Percentiles rank a stretch among this genome's conserved stretches.
These are phyloP conservation scores for Drosophila koepferae DNA, from an alignment of 2,888 invertebrate genomes.

Conservation along the genomic window DNA sequence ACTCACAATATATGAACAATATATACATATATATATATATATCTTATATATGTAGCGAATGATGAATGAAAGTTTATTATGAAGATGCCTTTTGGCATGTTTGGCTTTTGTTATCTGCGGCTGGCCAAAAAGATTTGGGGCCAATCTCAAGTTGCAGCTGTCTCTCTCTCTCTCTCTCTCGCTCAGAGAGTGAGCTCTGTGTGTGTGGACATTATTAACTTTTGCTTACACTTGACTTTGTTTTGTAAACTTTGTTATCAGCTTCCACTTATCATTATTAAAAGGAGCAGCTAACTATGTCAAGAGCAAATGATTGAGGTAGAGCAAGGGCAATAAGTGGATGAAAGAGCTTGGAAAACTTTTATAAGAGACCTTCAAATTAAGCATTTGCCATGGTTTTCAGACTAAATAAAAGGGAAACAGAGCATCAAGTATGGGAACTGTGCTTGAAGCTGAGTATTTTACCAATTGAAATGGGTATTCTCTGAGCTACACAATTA, in stretches of 20 bases:
- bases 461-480: not conserved
- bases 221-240: slow-evolving; percentile 64
- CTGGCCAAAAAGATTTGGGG: slow-evolving; percentile 25
- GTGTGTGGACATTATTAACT: slow-evolving; percentile 58
- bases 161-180: not conserved
- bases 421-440: too few species aligned
- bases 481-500: not conserved
- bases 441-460: not conserved
- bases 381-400: not conserved
- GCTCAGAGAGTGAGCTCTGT: not conserved
- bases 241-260: slow-evolving; percentile 66
- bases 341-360: not conserved
- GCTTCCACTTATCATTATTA: slow-evolving; percentile 48
- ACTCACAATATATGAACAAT: slow-evolving; percentile 2
- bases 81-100: slow-evolving; percentile 28
- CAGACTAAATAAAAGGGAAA: not conserved
- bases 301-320: slow-evolving; percentile 15
- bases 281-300: slow-evolving; percentile 9
- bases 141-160: slow-evolving; percentile 26
- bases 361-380: not conserved
- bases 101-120: slow-evolving; percentile 24
- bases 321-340: not conserved
- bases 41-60: not conserved
- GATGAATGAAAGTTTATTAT: slow-evolving; percentile 19
- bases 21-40: slow-evolving; percentile 7